Base-by-base conservation (phyloP, 2,797 vertebrate genomes). In the Syngnathus acus region DNA sequence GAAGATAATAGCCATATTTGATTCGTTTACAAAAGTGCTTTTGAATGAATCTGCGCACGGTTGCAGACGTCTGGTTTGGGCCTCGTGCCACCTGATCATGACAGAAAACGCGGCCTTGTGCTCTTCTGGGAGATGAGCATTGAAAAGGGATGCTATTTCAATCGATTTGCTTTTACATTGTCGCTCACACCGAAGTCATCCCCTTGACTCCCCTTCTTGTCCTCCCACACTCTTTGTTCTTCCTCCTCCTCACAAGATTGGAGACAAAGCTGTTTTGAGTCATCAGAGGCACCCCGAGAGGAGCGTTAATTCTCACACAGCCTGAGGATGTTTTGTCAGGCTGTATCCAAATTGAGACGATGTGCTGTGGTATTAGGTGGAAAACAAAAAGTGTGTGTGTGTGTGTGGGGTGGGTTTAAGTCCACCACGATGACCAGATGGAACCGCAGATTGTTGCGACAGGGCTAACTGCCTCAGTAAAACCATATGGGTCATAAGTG, bases 21-120 rank as follows among this genome's bases (percentile, higher is more conserved):
- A 82, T 86, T 89, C 73, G 89, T 91, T 89, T 87, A 79, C 79
- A 84, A 74, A 77, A 77, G 75, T 80, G 85, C 82, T 86, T 86
- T 81, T 86, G 84, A 86, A 86, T 90, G 87, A 87, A 88, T 87
- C 76, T 78, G 83, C 69, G 73, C 77, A 80, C 77, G 84, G 83
- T 78, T 83, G 84, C 84, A 81, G 87, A 80, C 80, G 57, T 76
- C 82, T 72, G 77, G 73, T 72, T 78, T 74, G 81, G 84, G 87
- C 87, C 77, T 66, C 10, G 6, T 78, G 86, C 88, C 86, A 88
- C 87, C 84, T 78, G 82, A 84, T 70, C 8, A 53, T 72, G 76
- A 62, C 69, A 68, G 69, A 68, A 39, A 75, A 78, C 75, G 63
- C 38, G 73, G 86, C 80, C 76, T 59, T 67, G 62, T n/a, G 66